These are phyloP conservation scores for Panthera uncia DNA, from an alignment of 2,113 vertebrate species.

Conservation along the genomic window DNA sequence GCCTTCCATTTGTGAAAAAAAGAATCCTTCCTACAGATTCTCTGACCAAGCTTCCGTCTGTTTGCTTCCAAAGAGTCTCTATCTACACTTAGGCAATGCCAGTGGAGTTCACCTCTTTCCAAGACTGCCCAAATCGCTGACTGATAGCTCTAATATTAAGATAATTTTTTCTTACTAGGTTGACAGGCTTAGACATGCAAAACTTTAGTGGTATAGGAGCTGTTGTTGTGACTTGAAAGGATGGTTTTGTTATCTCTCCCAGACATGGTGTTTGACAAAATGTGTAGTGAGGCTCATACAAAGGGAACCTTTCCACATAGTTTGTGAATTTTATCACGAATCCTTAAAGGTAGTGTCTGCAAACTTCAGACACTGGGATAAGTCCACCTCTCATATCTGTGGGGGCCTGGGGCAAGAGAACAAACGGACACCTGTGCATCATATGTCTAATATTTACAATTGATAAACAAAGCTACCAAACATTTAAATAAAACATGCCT, in stretches of 20 bases:
- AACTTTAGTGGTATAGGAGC: not conserved
- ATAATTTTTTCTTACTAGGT: not conserved
- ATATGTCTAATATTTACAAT: not conserved
- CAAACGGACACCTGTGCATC: not conserved
- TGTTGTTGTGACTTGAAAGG: not conserved
- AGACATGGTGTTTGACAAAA: not conserved
- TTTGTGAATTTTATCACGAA: not conserved
- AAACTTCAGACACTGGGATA: not conserved
- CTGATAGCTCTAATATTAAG: not conserved
- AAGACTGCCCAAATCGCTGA: too few species aligned
- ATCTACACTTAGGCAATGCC: not conserved
- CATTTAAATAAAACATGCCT: not conserved
- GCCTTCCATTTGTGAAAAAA: not conserved
- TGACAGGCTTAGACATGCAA: not conserved
- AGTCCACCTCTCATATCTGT: not conserved
- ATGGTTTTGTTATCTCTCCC: not conserved
- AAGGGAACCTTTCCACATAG: not conserved
- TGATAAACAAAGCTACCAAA: not conserved
- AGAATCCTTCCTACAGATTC: not conserved
- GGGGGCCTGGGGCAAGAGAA: not conserved
- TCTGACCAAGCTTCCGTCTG: not conserved
- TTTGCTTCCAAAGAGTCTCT: not conserved
- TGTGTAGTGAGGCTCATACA: not conserved
- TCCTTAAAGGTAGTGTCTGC: not conserved
- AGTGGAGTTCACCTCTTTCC: not conserved